These are phyloP conservation scores for Entosphenus tridentatus DNA, from an alignment of 2,113 vertebrate genomes.

Conservation along the genomic window DNA sequence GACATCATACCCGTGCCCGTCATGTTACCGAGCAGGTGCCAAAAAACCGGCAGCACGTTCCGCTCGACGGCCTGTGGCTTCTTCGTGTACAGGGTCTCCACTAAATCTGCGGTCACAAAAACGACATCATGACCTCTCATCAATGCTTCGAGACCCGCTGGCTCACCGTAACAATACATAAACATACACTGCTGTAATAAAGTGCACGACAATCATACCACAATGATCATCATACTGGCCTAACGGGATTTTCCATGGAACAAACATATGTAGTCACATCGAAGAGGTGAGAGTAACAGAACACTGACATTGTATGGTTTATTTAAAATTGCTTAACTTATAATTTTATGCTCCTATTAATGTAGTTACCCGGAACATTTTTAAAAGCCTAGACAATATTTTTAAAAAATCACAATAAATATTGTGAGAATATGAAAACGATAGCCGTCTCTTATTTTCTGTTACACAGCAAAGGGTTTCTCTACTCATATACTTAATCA, in stretches of 20 bases:
- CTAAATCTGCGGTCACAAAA: constrained; percentile 29
- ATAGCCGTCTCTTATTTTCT: too few relatives aligned
- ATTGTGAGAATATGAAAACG: too few relatives aligned
- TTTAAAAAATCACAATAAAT: too few relatives aligned
- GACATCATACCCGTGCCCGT: constrained; percentile 36
- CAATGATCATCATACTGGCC: constrained; percentile 10
- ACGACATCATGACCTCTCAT: not conserved
- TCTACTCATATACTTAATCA: too few relatives aligned
- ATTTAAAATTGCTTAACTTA: too few relatives aligned
- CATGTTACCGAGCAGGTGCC: constrained; percentile 50
- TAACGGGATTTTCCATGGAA: constrained; percentile 18
- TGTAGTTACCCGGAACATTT: too few relatives aligned
- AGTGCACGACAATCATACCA: not conserved
- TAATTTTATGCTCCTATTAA: too few relatives aligned
- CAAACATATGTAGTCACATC: constrained; percentile 7
- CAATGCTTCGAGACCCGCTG: not conserved
- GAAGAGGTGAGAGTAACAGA: too few relatives aligned
- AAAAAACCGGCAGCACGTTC: constrained; percentile 47
- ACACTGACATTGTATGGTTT: too few relatives aligned
- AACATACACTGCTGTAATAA: not conserved
- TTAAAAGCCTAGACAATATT: too few relatives aligned
- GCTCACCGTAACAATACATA: not conserved
- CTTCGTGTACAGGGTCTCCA: constrained; percentile 42
- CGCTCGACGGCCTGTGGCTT: constrained; percentile 57
- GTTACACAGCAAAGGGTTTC: too few relatives aligned